Evolutionary conservation across 2,888 invertebrate genomes (phyloP), one percentile per base, ranked within the genome.

Genomic region (Zygogramma bicolorata): DNA sequence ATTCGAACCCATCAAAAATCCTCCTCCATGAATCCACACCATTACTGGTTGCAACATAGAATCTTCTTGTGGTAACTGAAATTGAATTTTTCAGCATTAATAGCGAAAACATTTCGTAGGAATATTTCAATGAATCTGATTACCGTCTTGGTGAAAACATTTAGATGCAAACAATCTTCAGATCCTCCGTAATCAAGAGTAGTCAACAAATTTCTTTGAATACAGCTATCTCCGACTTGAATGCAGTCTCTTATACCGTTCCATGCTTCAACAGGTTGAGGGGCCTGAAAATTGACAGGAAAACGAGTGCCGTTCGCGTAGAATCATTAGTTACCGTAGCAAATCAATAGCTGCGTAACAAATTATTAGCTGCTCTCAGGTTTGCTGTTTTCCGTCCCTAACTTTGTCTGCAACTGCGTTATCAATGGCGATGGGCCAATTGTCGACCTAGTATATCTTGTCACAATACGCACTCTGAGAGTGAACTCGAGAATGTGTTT

Each of bases 11-110:
- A 18, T 27, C 0, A 31, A 4, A 38, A 73, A 77, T 1, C 27
- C 76, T 25, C 79, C 79, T 1, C 79, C 79, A 65, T 79, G 73
- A 27, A 79, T 71, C 83, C 84, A 87, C 2, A 87, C 82, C 87
- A 87, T 87, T 0, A 87, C 87, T 3, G 87, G 86, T 70, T 83
- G 84, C 10, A 61, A 29, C 10, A 27, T 34, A 7, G 67, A 63
- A n/a, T 62, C 65, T 15, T 59, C 69, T 58, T 57, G 34, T n/a
- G 75, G 71, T 7, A 77, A 38, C 76, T 77, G 20, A 42, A 75
- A 59, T 46, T 3, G 7, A 3, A n/a, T 42, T 42, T 15, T 42
- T 5, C 5, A 6, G 15, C 15, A 40, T 42, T 42, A 5, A n/a
- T 0, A 15, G 5, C 5, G 31, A 10, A 34, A 34, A 34, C 10